Conservation (phyloP, 2,113 vertebrate species). For the Vicugna pacos region DNA sequence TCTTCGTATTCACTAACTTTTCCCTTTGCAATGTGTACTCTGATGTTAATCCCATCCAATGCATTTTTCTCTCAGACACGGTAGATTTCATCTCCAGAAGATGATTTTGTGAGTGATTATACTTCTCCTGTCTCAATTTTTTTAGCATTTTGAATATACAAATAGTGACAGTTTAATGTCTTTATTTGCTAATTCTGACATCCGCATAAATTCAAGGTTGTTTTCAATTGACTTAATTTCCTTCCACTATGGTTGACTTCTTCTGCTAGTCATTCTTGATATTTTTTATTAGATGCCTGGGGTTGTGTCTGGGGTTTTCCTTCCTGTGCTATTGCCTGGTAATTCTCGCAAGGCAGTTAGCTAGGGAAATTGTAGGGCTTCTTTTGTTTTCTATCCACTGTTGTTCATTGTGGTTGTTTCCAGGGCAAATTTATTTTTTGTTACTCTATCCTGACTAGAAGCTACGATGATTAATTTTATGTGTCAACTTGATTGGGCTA, state of each 20-base stretch:
- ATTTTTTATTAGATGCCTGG: not conserved
- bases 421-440: not conserved
- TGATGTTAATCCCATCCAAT: not conserved
- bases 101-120: not conserved
- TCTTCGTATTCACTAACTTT: not conserved
- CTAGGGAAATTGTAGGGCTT: not conserved
- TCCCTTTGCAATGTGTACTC: not conserved
- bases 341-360: not conserved
- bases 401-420: not conserved
- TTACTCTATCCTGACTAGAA: not conserved
- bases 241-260: not conserved
- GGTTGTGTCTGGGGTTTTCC: not conserved
- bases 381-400: not conserved
- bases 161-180: not conserved
- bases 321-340: not conserved
- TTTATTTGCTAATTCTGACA: not conserved
- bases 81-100: not conserved
- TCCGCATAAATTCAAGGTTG: not conserved
- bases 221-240: not conserved
- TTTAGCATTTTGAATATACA: not conserved
- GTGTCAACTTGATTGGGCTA: not conserved
- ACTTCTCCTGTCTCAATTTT: not conserved
- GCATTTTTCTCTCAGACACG: not conserved
- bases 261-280: not conserved
- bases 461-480: not conserved